Conservation (phyloP, 2,888 invertebrate species). For the Sinodicranocentrus sp. region DNA sequence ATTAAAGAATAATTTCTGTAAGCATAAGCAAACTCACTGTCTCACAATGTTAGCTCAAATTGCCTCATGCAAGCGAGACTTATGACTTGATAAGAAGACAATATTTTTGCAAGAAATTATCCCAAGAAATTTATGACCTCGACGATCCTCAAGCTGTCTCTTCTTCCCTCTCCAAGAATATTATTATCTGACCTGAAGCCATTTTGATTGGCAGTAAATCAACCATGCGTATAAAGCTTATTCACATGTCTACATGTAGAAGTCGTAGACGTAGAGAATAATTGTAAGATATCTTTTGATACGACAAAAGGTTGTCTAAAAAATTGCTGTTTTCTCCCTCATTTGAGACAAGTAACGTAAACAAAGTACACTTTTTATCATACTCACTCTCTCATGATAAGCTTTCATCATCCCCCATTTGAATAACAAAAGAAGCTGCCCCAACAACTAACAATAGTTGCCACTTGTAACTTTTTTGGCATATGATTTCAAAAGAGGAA, state of each 20-base stretch:
- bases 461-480: constrained; percentile 35
- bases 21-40: too few relatives aligned
- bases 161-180: background rate
- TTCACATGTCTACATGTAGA: background rate
- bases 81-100: constrained; percentile 5
- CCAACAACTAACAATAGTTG: constrained; percentile 27
- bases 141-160: constrained; percentile 1
- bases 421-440: constrained; percentile 45
- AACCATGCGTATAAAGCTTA: constrained; percentile 2
- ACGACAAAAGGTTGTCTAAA: background rate
- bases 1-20: too few relatives aligned
- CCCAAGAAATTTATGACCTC: constrained; percentile 42
- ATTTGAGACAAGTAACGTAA: constrained; percentile 8
- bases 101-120: constrained; percentile 39
- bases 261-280: background rate
- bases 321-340: constrained; percentile 3
- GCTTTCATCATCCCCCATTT: constrained; percentile 41
- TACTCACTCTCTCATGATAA: constrained; percentile 5
- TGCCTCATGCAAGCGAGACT: background rate
- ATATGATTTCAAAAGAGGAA: constrained; percentile 26
- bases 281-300: background rate
- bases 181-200: constrained; percentile 55
- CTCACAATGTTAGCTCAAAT: too few relatives aligned
- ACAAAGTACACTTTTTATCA: background rate
- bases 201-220: constrained; percentile 61